A percentile compares a stretch with the other conserved stretches of the same genome.
Conservation (phyloP, 1,140 invertebrate genomes). For the Neoseiulus cucumeris region DNA sequence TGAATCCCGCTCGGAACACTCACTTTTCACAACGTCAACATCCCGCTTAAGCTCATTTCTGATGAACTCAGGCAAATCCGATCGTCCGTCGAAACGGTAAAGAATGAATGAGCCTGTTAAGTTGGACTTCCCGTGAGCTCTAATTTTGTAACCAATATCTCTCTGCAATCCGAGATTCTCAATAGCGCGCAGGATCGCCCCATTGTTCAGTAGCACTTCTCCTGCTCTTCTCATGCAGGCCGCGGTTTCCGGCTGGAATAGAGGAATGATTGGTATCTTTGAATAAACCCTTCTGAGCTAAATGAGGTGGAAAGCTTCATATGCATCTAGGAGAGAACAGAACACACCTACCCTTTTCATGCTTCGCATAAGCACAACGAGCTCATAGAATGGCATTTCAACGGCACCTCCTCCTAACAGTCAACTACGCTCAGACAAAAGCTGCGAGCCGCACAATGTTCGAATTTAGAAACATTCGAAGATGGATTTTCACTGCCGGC, state of each 20-base stretch:
- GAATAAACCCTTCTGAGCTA: background rate
- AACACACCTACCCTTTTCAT: background rate
- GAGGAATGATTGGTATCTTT: background rate
- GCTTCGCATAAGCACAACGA: background rate
- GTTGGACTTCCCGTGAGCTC: background rate
- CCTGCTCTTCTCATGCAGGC: background rate
- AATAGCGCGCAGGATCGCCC: background rate
- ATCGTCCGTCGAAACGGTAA: background rate
- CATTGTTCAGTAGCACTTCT: background rate
- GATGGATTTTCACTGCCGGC: no score
- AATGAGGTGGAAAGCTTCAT: background rate
- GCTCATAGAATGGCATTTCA: background rate
- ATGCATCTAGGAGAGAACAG: background rate
- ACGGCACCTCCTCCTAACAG: no score
- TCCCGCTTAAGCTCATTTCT: background rate
- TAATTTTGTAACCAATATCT: background rate
- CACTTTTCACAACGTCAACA: background rate
- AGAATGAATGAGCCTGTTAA: background rate
- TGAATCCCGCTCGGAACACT: background rate
- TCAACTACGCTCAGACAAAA: no score
- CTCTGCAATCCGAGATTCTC: background rate
- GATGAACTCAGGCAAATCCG: background rate
- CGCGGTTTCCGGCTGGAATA: background rate
- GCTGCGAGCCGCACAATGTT: no score
- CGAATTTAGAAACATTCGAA: no score